Evolutionary conservation across 2,113 vertebrate species (phyloP), one percentile per base, ranked within the genome.

Genomic region (Ailuropoda melanoleuca): DNA sequence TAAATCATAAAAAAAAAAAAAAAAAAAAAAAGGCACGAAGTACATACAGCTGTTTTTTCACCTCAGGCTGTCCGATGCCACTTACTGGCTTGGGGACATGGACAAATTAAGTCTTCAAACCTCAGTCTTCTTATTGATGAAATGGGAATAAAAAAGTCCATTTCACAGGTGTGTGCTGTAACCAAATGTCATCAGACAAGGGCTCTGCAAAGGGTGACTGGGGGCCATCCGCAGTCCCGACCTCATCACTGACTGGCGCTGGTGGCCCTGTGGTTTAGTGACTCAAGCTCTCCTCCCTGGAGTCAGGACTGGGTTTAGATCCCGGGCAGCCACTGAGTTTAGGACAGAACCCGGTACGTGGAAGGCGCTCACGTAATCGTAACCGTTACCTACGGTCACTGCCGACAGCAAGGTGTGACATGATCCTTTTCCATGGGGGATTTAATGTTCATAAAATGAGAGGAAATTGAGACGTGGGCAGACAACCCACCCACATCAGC

Each of bases 181-280:
- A 48, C 55, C 56, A 74, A 34, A 21, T 56, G 18, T 39, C 77
- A 83, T 11, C 21, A 10, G 3, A 24, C 26, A 81, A 55, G 48
- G 9, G 46, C 34, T 72, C 53, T 43, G 86, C 39, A n/a, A 12
- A 56, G 34, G 0, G 23, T 31, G 39, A n/a, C 26, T 15, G 23
- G 12, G 48, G 50, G 31, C 21, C 2, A 13, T 24, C 9, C 0
- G 3, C 0, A 0, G 1, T 24, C 56, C 50, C 12, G 5, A 11
- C 19, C 8, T 53, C 68, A 2, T 77, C 56, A 2, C 58, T 34
- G 74, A 12, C 8, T 14, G n/a, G 8, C 1, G 2, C 1, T 3
- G 37, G 11, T 18, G 26, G 23, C 37, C 14, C 10, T 26, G 56
- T 4, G 6, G 24, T 23, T 48, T 17, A 7, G 7, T 29, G 29